A percentile compares a stretch with the other conserved stretches of the same genome.
Evolutionary conservation across 2,797 vertebrate genomes (phyloP).

Genomic region (Danio choprae): DNA sequence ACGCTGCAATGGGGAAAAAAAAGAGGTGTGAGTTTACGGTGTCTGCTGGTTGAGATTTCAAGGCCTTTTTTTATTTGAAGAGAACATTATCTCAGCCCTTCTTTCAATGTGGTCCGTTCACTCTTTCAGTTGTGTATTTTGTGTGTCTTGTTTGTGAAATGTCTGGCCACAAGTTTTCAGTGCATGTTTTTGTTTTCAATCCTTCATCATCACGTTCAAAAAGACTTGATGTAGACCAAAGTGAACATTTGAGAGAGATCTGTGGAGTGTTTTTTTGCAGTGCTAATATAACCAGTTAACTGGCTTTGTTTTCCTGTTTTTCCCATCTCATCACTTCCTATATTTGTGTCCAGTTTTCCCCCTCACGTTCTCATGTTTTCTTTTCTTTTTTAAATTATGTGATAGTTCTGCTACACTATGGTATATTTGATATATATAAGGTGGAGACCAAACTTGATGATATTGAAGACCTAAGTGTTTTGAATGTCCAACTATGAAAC

Average conservation of each 20-base stretch:
- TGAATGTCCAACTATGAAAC: slow-evolving; percentile 59
- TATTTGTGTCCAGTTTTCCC: slow-evolving; percentile 47
- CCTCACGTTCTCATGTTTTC: slow-evolving; percentile 25
- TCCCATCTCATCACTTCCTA: slow-evolving; percentile 28
- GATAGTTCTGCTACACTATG: slow-evolving; percentile 44
- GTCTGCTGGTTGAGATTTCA: background rate
- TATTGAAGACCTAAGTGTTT: slow-evolving; percentile 58
- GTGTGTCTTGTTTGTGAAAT: slow-evolving; percentile 40
- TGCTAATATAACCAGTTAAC: slow-evolving; percentile 41
- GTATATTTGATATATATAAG: slow-evolving; percentile 46
- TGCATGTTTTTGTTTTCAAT: slow-evolving; percentile 32
- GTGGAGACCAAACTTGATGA: slow-evolving; percentile 58
- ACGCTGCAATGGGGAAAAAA: slow-evolving; percentile 13
- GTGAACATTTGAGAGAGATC: slow-evolving; percentile 49
- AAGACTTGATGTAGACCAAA: slow-evolving; percentile 62
- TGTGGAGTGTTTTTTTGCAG: slow-evolving; percentile 49
- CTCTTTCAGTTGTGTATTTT: slow-evolving; percentile 48
- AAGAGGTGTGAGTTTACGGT: background rate
- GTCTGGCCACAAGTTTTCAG: slow-evolving; percentile 45
- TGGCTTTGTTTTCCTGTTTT: slow-evolving; percentile 47
- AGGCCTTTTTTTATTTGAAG: background rate
- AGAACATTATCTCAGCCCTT: slow-evolving; percentile 22
- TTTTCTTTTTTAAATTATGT: slow-evolving; percentile 43
- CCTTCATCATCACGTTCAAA: slow-evolving; percentile 50
- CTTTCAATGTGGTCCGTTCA: slow-evolving; percentile 44